phyloP scores from a whole-genome alignment of 2,797 vertebrate species.

The Hirundo rustica region DNA sequence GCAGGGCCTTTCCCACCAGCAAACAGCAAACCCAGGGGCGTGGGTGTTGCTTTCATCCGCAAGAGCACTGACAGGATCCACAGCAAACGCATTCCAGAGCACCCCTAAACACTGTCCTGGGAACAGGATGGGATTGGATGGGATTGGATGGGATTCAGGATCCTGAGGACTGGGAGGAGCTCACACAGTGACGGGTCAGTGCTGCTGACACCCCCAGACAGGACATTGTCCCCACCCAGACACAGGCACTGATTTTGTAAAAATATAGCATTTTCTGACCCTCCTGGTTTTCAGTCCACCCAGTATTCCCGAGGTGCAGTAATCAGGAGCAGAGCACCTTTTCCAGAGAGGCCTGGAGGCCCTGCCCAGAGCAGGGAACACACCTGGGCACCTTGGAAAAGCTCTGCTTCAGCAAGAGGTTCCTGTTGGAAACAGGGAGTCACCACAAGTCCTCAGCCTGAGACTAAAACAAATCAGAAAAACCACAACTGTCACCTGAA shows the following conservation, averaged over 20 bases:
- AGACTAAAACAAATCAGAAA: not conserved
- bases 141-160: not conserved
- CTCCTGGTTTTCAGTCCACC: not conserved
- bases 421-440: not conserved
- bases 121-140: not conserved
- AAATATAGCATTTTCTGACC: not conserved
- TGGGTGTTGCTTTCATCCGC: not conserved
- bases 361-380: rapidly evolving
- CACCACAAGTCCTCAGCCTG: not conserved
- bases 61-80: not conserved
- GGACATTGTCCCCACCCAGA: not conserved
- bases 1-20: not conserved
- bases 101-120: not conserved
- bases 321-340: not conserved
- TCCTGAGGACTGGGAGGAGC: not conserved
- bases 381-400: not conserved
- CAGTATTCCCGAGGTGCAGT: rapidly evolving
- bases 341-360: not conserved
- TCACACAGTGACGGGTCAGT: not conserved
- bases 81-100: not conserved
- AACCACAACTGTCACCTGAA: not conserved
- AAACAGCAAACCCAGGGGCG: not conserved
- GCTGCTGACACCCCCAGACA: not conserved
- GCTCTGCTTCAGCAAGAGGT: not conserved
- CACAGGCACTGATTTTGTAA: rapidly evolving